These are phyloP conservation scores for Cichladusa arquata DNA, from an alignment of 2,113 vertebrate species.

Conservation along the genomic window DNA sequence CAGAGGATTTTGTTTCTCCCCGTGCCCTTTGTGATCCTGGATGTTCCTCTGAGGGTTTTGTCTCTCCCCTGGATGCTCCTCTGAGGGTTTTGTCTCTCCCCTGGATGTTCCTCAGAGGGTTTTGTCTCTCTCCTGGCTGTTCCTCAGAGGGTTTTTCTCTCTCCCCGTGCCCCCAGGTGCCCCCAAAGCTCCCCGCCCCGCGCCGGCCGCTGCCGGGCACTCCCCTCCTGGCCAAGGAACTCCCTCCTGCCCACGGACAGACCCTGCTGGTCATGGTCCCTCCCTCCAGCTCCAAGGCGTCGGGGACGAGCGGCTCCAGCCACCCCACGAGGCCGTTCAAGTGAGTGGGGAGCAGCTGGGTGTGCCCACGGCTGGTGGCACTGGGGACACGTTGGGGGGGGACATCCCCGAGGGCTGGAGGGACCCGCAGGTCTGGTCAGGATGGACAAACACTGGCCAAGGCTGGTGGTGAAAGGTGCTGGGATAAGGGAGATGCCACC, in stretches of 20 bases:
- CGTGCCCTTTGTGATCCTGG: too few species aligned
- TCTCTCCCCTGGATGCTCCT: too few species aligned
- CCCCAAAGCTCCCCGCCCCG: constrained; percentile 71
- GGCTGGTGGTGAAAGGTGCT: background rate
- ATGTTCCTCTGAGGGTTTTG: too few species aligned
- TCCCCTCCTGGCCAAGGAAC: constrained; percentile 60
- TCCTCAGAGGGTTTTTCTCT: background rate
- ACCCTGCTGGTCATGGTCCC: constrained; percentile 86
- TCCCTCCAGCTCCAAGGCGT: constrained; percentile 60
- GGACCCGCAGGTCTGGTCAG: background rate
- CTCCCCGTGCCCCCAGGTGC: background rate
- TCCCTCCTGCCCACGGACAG: constrained; percentile 23
- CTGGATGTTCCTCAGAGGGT: background rate
- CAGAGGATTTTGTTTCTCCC: too few species aligned
- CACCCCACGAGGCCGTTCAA: constrained; percentile 70
- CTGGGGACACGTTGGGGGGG: background rate
- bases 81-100: too few species aligned
- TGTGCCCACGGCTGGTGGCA: background rate
- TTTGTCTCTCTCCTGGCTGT: background rate
- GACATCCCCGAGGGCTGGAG: background rate
- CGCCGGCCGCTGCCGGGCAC: constrained; percentile 80
- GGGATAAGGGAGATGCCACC: background rate
- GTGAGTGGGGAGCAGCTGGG: constrained; percentile 57
- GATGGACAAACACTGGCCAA: accelerated
- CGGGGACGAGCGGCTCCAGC: constrained; percentile 52